Base-by-base conservation (phyloP, 2,888 invertebrate genomes). In the Pseudococcus longispinus region DNA sequence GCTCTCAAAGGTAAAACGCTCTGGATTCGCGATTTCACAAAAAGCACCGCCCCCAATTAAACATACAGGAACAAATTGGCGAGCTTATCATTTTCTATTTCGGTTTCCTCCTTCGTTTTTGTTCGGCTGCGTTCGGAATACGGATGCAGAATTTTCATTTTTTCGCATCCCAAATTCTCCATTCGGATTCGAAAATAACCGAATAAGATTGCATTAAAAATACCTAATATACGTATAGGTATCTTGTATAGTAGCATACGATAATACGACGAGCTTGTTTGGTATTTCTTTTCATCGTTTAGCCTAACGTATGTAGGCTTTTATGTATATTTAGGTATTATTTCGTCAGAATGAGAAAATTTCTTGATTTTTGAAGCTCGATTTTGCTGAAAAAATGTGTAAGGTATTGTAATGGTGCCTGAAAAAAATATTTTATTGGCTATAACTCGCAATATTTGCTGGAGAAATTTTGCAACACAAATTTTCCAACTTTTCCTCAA, bases 41-140 rank as follows among this genome's bases (percentile, higher is more conserved):
- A 86, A 80, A 77, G 86, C 55, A 86, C 86, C 86, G 86, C 86
- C 86, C 86, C 77, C 86, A 86, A 86, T 86, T 86, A 86, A 80
- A 86, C 74, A n/a, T 80, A 51, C 32, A 55, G n/a, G 77, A 86
- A 80, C 86, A 86, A 86, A 86, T 86, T 86, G 86, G 86, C 86
- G 86, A 86, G 86, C 86, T 86, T 86, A 86, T 86, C 86, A 86
- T 77, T 51, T 51, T 80, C 46, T 44, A 80, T 29, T 86, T 86
- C 86, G 55, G 77, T 51, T 80, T 18, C 15, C n/a, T 74, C 15
- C 1, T 11, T 80, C 86, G 86, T 44, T 20, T 23, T 32, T 26
- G 13, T 37, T 70, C 85, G 85, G 60, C 37, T 23, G 11, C 15
- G 15, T 80, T 80, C 77, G 86, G 37, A 13, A 18, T 18, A 2